Conservation (phyloP, 2,113 vertebrate species). For the Limnothrissa miodon region DNA sequence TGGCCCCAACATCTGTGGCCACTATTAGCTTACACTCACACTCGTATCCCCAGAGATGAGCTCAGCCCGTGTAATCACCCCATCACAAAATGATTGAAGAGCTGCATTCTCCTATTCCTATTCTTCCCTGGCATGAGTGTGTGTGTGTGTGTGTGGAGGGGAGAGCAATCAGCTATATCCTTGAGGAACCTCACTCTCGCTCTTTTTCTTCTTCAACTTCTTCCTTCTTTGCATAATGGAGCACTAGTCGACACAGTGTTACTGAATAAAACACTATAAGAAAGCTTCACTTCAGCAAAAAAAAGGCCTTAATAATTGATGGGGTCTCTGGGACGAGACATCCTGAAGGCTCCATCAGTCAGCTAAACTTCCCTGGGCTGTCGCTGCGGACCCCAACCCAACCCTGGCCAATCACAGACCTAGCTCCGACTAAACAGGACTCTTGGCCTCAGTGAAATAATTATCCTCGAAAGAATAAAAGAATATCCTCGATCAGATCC, state of each 20-base stretch:
- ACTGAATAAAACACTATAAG: slow-evolving; percentile 45
- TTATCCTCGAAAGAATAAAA: too few relatives aligned
- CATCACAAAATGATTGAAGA: slow-evolving; percentile 69
- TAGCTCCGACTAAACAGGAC: slow-evolving; percentile 59
- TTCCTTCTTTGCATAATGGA: slow-evolving; percentile 38
- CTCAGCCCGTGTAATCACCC: slow-evolving; percentile 48
- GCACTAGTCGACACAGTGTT: slow-evolving; percentile 47
- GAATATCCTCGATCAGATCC: slow-evolving; percentile 51
- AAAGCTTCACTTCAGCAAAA: slow-evolving; percentile 28
- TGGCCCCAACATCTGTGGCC: slow-evolving; percentile 75
- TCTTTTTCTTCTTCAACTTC: too few relatives aligned
- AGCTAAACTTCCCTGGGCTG: slow-evolving; percentile 43
- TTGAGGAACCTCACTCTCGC: slow-evolving; percentile 56
- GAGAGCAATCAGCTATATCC: slow-evolving; percentile 45
- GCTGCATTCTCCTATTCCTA: slow-evolving; percentile 45
- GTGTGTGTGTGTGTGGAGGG: slow-evolving; percentile 18
- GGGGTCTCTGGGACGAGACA: slow-evolving; percentile 29
- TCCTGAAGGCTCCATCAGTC: slow-evolving; percentile 31
- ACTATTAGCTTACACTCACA: slow-evolving; percentile 66
- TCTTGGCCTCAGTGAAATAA: slow-evolving; percentile 64
- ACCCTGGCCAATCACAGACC: slow-evolving; percentile 66
- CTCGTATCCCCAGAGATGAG: slow-evolving; percentile 51
- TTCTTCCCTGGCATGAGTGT: not conserved
- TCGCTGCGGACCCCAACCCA: slow-evolving; percentile 51
- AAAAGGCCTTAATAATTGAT: slow-evolving; percentile 11